Percentiles rank a stretch among this genome's conserved stretches.
Conservation (phyloP, 2,888 invertebrate genomes). For the Craniophora ligustri region DNA sequence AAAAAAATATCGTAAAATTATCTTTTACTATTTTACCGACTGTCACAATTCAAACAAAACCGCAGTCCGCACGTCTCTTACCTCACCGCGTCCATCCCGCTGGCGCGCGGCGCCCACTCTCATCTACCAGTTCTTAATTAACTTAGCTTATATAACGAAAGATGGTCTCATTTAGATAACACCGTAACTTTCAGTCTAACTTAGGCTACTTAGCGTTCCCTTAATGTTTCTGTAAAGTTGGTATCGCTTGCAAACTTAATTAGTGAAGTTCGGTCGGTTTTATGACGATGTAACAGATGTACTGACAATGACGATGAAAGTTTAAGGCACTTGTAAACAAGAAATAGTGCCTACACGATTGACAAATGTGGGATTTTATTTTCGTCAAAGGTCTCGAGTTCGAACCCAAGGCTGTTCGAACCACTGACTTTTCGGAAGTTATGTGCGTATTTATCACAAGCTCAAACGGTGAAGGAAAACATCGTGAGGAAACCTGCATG, state of each 20-base stretch:
- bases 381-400: no score
- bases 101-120: constrained; percentile 87
- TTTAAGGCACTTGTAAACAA: constrained; percentile 5
- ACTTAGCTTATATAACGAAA: constrained; percentile 89
- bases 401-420: no score
- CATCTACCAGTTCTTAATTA: constrained; percentile 89
- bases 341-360: no score
- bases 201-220: constrained; percentile 79
- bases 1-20: no score
- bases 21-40: background rate
- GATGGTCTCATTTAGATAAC: constrained; percentile 89
- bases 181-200: constrained; percentile 85
- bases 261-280: constrained; percentile 69
- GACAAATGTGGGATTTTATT: no score
- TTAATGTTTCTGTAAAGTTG: constrained; percentile 70
- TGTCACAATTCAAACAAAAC: background rate
- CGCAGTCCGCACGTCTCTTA: constrained; percentile 61
- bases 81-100: constrained; percentile 73
- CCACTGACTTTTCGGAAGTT: no score
- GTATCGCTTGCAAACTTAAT: constrained; percentile 68
- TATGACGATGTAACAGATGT: constrained; percentile 62
- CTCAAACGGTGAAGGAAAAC: no score
- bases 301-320: constrained; percentile 35
- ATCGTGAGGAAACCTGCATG: no score
- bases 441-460: no score